A percentile compares a stretch with the other conserved stretches of the same genome.
Conservation (phyloP, 2,888 invertebrate species). For the Azorinus chamasolen region DNA sequence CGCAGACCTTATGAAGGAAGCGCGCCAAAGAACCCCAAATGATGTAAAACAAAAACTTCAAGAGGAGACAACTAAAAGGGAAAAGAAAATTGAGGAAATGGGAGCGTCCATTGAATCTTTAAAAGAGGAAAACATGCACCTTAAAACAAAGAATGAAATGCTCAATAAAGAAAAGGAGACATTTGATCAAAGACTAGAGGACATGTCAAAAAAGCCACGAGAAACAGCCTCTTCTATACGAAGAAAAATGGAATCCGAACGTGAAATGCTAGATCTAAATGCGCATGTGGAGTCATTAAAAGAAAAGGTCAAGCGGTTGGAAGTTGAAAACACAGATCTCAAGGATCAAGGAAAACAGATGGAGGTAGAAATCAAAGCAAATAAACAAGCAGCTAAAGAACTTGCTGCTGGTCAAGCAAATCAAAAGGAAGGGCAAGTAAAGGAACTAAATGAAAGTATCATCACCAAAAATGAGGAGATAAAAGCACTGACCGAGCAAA, state of each 20-base stretch:
- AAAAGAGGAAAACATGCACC: constrained; percentile 46
- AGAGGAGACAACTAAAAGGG: constrained; percentile 20
- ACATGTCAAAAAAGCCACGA: constrained; percentile 45
- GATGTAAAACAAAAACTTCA: constrained; percentile 34
- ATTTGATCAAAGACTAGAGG: constrained; percentile 42
- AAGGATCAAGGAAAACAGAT: constrained; percentile 49
- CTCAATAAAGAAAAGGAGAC: constrained; percentile 50
- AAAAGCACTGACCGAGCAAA: constrained; percentile 52
- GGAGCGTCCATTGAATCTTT: constrained; percentile 28
- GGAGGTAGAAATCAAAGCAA: constrained; percentile 52
- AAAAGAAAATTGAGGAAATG: constrained; percentile 51
- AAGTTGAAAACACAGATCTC: constrained; percentile 42
- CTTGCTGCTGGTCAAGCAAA: constrained; percentile 45
- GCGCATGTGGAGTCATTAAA: constrained; percentile 50
- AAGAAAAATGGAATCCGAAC: constrained; percentile 57
- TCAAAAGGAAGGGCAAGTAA: constrained; percentile 50
- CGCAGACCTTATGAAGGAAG: constrained; percentile 40
- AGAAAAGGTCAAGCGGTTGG: constrained; percentile 50
- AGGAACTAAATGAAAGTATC: constrained; percentile 47
- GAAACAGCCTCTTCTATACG: constrained; percentile 60
- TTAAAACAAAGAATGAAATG: constrained; percentile 43
- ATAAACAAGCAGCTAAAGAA: constrained; percentile 47
- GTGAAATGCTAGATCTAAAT: constrained; percentile 50
- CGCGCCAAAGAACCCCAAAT: constrained; percentile 46
- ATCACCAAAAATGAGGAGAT: constrained; percentile 53